A percentile compares a stretch with the other conserved stretches of the same genome.
Evolutionary conservation across 2,113 vertebrate genomes (phyloP).

Genomic region (Oceanites oceanicus): DNA sequence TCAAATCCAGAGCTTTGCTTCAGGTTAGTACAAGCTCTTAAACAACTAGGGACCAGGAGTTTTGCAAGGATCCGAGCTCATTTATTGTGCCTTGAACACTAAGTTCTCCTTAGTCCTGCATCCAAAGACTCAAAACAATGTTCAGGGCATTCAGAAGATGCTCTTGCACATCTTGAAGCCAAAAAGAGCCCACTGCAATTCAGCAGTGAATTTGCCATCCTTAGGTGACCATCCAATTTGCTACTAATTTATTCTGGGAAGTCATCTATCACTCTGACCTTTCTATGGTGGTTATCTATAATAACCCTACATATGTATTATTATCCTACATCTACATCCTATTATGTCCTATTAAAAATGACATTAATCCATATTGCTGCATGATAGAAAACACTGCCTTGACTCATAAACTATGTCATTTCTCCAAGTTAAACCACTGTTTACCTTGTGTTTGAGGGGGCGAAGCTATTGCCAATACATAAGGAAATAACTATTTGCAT

Average conservation of each 20-base stretch:
- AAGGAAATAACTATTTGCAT: background rate
- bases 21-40: background rate
- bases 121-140: background rate
- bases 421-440: background rate
- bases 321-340: background rate
- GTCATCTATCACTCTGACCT: background rate
- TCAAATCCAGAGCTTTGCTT: background rate
- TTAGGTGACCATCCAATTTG: background rate
- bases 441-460: background rate
- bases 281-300: background rate
- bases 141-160: background rate
- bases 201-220: background rate
- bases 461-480: background rate
- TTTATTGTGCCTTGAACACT: background rate
- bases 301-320: background rate
- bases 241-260: background rate
- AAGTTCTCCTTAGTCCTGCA: background rate
- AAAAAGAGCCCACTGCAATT: background rate
- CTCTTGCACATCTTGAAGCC: background rate
- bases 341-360: background rate
- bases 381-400: background rate
- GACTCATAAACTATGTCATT: background rate
- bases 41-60: background rate
- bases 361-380: background rate
- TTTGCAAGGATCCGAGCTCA: background rate